phyloP scores from a whole-genome alignment of 1,140 invertebrate species.

The Drosophila paulistorum region DNA sequence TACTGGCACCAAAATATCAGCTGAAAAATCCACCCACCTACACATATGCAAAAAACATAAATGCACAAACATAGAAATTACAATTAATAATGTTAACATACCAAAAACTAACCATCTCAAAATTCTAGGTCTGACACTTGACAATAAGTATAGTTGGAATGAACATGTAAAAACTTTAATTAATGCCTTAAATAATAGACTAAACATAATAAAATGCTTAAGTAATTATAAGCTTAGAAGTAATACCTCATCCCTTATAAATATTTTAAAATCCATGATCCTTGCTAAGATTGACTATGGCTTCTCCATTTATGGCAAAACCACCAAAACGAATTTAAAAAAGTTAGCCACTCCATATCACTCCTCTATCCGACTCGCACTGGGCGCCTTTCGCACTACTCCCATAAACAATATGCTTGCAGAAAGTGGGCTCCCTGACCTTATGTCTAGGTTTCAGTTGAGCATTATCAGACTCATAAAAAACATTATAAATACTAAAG shows the following conservation, averaged over 20 bases:
- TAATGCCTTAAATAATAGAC: neutral
- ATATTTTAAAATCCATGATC: too few relatives aligned
- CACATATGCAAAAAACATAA: neutral
- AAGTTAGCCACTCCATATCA: neutral
- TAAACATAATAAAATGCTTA: neutral
- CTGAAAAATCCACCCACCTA: constrained; percentile 17
- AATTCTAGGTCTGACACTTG: constrained; percentile 14
- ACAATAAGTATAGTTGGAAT: too few relatives aligned
- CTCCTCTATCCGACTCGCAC: neutral
- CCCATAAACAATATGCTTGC: neutral
- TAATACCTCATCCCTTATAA: too few relatives aligned
- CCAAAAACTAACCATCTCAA: neutral
- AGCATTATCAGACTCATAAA: neutral
- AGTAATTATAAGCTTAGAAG: too few relatives aligned
- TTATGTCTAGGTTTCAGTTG: neutral
- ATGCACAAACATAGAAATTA: too few relatives aligned
- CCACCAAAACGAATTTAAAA: too few relatives aligned
- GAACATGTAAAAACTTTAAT: neutral
- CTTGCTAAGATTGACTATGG: too few relatives aligned
- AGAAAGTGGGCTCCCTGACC: neutral
- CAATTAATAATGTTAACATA: constrained; percentile 4
- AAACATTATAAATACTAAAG: neutral
- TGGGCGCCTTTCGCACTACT: neutral
- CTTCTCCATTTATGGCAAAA: too few relatives aligned
- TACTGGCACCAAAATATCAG: constrained; percentile 23